Conservation (phyloP, 2,888 invertebrate species). For the Ectemnius continuus region DNA sequence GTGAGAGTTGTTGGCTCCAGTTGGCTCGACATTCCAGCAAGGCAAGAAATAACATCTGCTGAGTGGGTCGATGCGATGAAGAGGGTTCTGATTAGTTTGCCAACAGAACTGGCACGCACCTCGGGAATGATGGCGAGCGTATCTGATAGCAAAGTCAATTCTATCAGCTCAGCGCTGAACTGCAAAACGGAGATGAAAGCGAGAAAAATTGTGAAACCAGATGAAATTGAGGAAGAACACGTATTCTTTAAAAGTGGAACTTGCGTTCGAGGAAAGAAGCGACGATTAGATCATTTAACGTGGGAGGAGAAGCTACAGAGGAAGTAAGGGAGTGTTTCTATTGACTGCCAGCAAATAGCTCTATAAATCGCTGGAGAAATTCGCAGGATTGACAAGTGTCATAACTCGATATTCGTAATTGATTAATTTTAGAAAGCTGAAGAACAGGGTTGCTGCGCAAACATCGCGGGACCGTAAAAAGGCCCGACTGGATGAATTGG, state of each 20-base stretch:
- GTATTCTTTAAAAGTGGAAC: conserved; percentile 62
- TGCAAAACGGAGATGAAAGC: conserved; percentile 60
- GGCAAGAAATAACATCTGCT: too few relatives aligned
- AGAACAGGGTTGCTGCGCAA: conserved; percentile 98
- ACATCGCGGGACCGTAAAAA: conserved; percentile 98
- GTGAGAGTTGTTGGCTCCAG: too few relatives aligned
- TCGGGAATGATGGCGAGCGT: too few relatives aligned
- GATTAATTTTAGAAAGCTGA: conserved; percentile 86
- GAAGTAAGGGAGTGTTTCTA: conserved; percentile 82
- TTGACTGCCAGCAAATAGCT: background rate
- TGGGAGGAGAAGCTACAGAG: conserved; percentile 93
- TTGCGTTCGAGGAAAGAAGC: conserved; percentile 81
- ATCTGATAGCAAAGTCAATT: conserved; percentile 58
- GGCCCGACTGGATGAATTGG: conserved; percentile 94
- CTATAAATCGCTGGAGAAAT: background rate
- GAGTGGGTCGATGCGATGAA: conserved; percentile 52
- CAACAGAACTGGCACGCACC: conserved; percentile 64
- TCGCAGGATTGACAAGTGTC: background rate
- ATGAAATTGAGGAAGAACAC: conserved; percentile 43
- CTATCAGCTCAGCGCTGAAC: conserved; percentile 50
- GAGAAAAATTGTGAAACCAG: conserved; percentile 39
- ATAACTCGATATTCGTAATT: background rate
- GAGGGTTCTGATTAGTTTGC: conserved; percentile 73
- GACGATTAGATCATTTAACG: conserved; percentile 89
- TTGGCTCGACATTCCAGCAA: too few relatives aligned